Evolutionary conservation across 2,797 vertebrate species (phyloP).

Genomic region (Mustela erminea): DNA sequence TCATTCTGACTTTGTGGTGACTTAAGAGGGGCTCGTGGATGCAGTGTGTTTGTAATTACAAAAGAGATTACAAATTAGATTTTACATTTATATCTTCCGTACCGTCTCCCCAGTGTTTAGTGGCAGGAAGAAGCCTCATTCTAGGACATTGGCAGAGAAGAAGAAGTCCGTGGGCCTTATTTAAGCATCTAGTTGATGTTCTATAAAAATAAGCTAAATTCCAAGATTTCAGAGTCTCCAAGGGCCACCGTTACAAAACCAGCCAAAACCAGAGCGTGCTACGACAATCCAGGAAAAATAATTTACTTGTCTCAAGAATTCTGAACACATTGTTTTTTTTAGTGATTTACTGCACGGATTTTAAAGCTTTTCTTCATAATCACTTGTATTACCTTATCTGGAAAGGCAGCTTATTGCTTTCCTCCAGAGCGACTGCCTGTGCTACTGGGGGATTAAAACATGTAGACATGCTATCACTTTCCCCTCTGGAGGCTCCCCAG

Average conservation of each 20-base stretch:
- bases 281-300: slow-evolving; percentile 33
- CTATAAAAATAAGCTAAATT: slow-evolving; percentile 36
- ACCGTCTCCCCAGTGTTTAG: slow-evolving; percentile 69
- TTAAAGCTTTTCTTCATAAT: slow-evolving; percentile 78
- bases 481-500: slow-evolving; percentile 55
- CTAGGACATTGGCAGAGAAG: not conserved
- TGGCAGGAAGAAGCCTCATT: slow-evolving; percentile 59
- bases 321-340: slow-evolving; percentile 61
- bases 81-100: slow-evolving; percentile 76
- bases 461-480: slow-evolving; percentile 74
- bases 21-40: not conserved
- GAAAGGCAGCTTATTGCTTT: slow-evolving; percentile 70
- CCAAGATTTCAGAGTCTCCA: not conserved
- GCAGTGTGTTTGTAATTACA: slow-evolving; percentile 75
- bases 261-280: not conserved
- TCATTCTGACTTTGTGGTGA: not conserved
- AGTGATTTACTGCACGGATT: slow-evolving; percentile 77
- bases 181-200: slow-evolving; percentile 37
- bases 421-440: slow-evolving; percentile 21
- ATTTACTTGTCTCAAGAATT: slow-evolving; percentile 56
- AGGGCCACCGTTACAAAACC: not conserved
- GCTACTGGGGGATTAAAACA: slow-evolving; percentile 72
- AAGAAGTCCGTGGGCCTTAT: slow-evolving; percentile 9
- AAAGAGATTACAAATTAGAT: slow-evolving; percentile 71
- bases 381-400: slow-evolving; percentile 80